Base-by-base conservation (phyloP, 2,113 vertebrate genomes). In the Lepisosteus oculatus region DNA sequence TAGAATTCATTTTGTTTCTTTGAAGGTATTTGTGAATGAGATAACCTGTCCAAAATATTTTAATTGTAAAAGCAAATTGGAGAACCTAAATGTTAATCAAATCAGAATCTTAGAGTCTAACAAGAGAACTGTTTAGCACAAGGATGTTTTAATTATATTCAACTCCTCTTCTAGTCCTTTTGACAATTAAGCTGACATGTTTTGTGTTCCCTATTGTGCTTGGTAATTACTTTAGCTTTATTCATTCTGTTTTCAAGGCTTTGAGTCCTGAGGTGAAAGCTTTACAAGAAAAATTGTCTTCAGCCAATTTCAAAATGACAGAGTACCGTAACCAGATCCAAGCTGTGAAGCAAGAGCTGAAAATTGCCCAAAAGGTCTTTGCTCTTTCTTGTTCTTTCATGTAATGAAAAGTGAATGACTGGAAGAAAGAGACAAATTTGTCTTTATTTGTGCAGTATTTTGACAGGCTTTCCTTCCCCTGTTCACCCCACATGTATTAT, bases 241-340 rank as follows among this genome's bases (percentile, higher is more conserved):
- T 68, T 72, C 61, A 3, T 42, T 68, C 55, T 70, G 41, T 70
- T 41, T 63, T 74, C 14, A 85, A 95, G 94, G 85, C 43, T 0
- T 84, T 91, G 72, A 87, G 68, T 73, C 83, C 91, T 3, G 83
- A 90, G 72, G 70, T 95, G 65, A 97, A 93, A 87, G 85, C 90
- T 0, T 73, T 98, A 47, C 94, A 95, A 63, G 96, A 98, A 14
- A 96, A 93, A 75, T 66, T 99, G 76, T 82, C 90, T 0, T 54
- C 93, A 6, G 85, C 93, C 14, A 94, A 93, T 72, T 78, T 94
- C 0, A 99, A 94, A 86, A 89, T 91, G 77, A 83, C 84, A 0
- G 96, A 98, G 55, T 94, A 93, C 72, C 94, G 97, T 6, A 98
- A 99, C 84, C 95, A 98, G 83, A 84, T 98, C 62, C 96, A 98